phyloP scores from a whole-genome alignment of 37 sponge, comb jelly and placozoan species.

The Beroe ovata region DNA sequence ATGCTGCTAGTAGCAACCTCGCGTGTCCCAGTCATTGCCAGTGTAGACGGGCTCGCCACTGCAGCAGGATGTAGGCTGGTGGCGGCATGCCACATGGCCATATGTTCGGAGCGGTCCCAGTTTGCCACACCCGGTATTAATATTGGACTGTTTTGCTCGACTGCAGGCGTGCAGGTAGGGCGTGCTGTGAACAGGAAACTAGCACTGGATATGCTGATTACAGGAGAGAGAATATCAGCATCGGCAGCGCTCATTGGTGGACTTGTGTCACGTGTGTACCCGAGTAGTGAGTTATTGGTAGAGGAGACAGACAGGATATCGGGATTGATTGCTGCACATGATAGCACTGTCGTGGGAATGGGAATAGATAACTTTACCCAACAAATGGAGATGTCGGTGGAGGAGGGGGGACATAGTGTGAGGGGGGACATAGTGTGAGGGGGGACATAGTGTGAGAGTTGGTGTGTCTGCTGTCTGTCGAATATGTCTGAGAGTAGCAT shows the following conservation, averaged over 20 bases:
- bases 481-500: too few species aligned
- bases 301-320: conserved; percentile 26
- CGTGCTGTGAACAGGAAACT: conserved; percentile 70
- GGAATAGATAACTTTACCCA: conserved; percentile 40
- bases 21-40: conserved; percentile 11
- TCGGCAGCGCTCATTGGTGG: conserved; percentile 12
- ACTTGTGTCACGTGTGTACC: conserved; percentile 21
- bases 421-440: too few species aligned
- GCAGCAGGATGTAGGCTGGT: conserved; percentile 80
- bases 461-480: too few species aligned
- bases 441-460: too few species aligned
- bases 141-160: conserved; percentile 76
- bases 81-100: conserved; percentile 74
- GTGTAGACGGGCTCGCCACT: conserved; percentile 72
- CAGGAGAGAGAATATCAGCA: conserved; percentile 26
- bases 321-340: background rate
- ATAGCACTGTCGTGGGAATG: background rate
- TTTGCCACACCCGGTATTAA: conserved; percentile 83
- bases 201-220: conserved; percentile 55
- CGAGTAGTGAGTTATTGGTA: background rate
- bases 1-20: conserved; percentile 62
- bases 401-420: too few species aligned
- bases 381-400: conserved; percentile 3
- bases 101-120: conserved; percentile 68
- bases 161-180: conserved; percentile 71